Evolutionary conservation across 2,797 vertebrate genomes (phyloP).

Genomic region (Prionace glauca): DNA sequence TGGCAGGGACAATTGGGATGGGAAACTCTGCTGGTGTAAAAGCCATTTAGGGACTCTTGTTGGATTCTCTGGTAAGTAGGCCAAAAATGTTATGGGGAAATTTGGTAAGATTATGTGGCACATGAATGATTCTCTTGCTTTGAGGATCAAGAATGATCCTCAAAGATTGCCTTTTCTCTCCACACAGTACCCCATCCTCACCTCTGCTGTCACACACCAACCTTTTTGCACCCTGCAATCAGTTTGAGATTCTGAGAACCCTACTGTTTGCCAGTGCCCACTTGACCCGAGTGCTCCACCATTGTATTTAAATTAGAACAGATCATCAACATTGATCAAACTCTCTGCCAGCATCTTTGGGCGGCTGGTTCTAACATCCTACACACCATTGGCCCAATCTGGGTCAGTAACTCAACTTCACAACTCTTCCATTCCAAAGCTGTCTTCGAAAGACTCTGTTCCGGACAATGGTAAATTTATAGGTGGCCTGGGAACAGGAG

Average conservation of each 20-base stretch:
- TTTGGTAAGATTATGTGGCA: not conserved
- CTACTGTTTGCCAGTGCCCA: not conserved
- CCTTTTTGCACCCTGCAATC: not conserved
- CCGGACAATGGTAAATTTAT: not conserved
- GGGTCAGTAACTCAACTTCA: not conserved
- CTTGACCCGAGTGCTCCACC: not conserved
- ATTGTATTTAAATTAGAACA: not conserved
- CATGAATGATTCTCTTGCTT: not conserved
- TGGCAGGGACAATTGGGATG: no score
- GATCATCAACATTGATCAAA: not conserved
- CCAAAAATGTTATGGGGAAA: not conserved
- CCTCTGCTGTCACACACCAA: no score
- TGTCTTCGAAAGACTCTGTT: not conserved
- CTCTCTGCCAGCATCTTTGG: not conserved
- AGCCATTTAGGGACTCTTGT: no score
- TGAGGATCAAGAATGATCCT: no score
- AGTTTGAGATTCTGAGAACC: not conserved
- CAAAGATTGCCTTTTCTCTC: not conserved
- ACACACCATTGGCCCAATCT: not conserved
- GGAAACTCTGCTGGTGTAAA: no score
- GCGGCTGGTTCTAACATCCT: not conserved
- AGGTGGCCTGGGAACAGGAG: no score
- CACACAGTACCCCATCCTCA: not conserved
- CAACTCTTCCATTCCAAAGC: not conserved
- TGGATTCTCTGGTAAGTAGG: not conserved